Base-by-base conservation (phyloP, 2,113 vertebrate species). In the Austrofundulus limnaeus region DNA sequence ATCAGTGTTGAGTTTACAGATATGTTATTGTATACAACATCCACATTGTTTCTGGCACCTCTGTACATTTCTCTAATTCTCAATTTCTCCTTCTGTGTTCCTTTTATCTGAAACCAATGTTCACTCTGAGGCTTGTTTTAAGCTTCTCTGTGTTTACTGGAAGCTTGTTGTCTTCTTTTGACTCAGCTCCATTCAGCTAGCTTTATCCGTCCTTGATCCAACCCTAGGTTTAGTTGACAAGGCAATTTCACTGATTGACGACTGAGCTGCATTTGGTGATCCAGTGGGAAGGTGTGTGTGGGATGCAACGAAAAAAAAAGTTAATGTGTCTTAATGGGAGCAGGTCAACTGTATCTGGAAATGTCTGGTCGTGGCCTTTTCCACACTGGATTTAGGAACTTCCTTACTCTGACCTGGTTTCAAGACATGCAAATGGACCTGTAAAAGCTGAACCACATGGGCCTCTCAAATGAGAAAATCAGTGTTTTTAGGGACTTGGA, bases 201-300 rank as follows among this genome's bases (percentile, higher is more conserved):
- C 71, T 66, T 61, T 28, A 72, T 62, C 70, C 63, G 59, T 51
- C 58, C 39, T 78, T 63, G 55, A 61, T 55, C 41, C 65, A 37
- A 63, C 54, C 66, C 49, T 75, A 24, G 72, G 59, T 78, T 75
- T 74, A 70, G 64, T 70, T 60, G 57, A 86, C 77, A 77, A 80
- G 84, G 83, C 85, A 89, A 91, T 92, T 87, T 87, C 45, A 4
- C 66, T 89, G 90, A 92, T 90, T 90, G 88, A 87, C 68, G 49
- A 73, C 78, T 86, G 81, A 80, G 80, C 78, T 85, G 75, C 65
- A 76, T 84, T 81, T 75, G 78, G 77, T 78, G 78, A 83, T 81
- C 62, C 34, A 37, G 55, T 24, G 60, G 65, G 34, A 56, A 58
- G 66, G 56, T 66, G 59, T 47, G 67, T 53, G 67, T 57, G 53